Evolutionary conservation across 2,888 invertebrate genomes (phyloP), one percentile per base, ranked within the genome.

Genomic region (Pherbina coryleti): DNA sequence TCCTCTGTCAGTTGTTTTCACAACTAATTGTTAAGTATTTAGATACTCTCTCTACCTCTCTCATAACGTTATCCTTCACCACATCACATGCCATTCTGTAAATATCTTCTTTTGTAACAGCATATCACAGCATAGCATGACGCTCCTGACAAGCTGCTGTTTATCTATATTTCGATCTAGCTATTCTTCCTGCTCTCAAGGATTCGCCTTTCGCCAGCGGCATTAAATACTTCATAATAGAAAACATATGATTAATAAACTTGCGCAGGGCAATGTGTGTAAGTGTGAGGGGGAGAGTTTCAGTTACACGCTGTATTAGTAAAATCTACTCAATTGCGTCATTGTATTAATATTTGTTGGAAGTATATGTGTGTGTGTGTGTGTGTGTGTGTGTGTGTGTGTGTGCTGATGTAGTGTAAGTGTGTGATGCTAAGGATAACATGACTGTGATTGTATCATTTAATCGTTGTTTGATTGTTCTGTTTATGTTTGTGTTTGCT

Each of bases 1-100:
- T 37, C 37, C 34, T 57, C 44, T 72, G 72, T 72, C 72, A 37
- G 72, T 57, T 72, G 72, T 72, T 70, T 70, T 72, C 72, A 14
- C 44, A 71, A 55, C 53, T 55, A 71, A 72, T 72, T 72, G 55
- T 34, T 34, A 57, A 57, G n/a, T 57, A 55, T 55, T 72, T 22
- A 72, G 11, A 57, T 55, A 22, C 17, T 57, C 72, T 37, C 34
- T 31, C 5, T 64, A 51, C 11, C 51, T 49, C 22, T 70, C 28
- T 17, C 51, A n/a, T 28, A 4, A 22, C 25, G 5, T 28, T 28
- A 28, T 28, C 57, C 19, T 55, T 28, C 11, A 28, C 9, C 57
- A 22, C 57, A 60, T 22, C 8, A 22, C 9, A 2, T 60, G n/a
- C 57, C 14, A 25, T 25, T 25, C 57, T 22, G 1, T 28, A 60